A percentile compares a stretch with the other conserved stretches of the same genome.
phyloP scores from a whole-genome alignment of 2,888 invertebrate genomes.

The Antheraea yamamai region DNA sequence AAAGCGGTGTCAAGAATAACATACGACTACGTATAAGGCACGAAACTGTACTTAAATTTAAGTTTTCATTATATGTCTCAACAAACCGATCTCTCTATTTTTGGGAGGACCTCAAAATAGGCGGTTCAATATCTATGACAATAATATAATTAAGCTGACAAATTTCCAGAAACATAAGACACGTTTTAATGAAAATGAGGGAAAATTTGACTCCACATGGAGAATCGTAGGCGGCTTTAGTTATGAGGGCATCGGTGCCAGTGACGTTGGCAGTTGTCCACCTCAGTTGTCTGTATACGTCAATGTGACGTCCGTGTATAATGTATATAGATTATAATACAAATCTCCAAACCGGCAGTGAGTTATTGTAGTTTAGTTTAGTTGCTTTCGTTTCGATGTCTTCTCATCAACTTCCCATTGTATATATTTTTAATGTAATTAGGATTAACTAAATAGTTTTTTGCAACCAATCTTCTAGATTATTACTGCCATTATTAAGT shows the following conservation, averaged over 20 bases:
- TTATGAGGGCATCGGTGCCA: not conserved
- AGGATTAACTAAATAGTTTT: too few species aligned
- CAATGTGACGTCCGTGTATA: not conserved
- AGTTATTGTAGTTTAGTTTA: not conserved
- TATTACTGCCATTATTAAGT: too few species aligned
- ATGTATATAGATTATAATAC: not conserved
- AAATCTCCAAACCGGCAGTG: not conserved
- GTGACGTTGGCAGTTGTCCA: slow-evolving; percentile 4
- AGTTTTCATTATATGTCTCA: too few species aligned
- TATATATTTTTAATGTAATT: too few species aligned
- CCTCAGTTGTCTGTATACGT: not conserved
- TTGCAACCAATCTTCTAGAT: too few species aligned
- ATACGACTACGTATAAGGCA: too few species aligned
- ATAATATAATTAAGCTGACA: not conserved
- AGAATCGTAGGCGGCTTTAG: not conserved
- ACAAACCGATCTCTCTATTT: too few species aligned
- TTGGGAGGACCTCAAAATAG: too few species aligned
- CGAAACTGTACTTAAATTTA: too few species aligned
- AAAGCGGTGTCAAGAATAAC: too few species aligned
- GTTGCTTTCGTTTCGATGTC: not conserved
- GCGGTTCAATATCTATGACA: too few species aligned
- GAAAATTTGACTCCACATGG: not conserved
- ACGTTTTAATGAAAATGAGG: not conserved
- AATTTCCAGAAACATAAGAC: not conserved
- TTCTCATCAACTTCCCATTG: not conserved